Evolutionary conservation across 2,888 invertebrate genomes (phyloP).

Genomic region (Coleophora flavipennella): DNA sequence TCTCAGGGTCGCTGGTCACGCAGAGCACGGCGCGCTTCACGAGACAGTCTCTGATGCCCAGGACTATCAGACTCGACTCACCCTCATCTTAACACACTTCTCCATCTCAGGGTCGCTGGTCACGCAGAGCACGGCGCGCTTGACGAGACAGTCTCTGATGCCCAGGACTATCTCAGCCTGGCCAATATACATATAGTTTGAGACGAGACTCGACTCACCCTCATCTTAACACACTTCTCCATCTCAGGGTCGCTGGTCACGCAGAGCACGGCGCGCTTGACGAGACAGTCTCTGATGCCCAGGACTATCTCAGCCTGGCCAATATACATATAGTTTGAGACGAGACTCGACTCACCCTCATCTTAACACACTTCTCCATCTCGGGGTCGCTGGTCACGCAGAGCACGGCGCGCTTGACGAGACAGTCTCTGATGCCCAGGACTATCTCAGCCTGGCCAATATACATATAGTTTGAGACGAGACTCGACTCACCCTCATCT

Average conservation of each 20-base stretch:
- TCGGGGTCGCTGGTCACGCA: constrained; percentile 95
- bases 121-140: constrained; percentile 89
- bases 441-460: constrained; percentile 79
- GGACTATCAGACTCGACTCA: constrained; percentile 78
- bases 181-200: no score
- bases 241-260: constrained; percentile 93
- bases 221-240: constrained; percentile 93
- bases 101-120: constrained; percentile 91
- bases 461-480: no score
- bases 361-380: constrained; percentile 91
- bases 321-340: no score
- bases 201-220: no score
- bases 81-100: constrained; percentile 94
- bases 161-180: constrained; percentile 79
- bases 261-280: constrained; percentile 88
- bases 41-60: constrained; percentile 86
- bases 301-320: constrained; percentile 78
- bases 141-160: constrained; percentile 87
- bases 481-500: constrained; percentile 90
- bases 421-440: constrained; percentile 84
- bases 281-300: constrained; percentile 86
- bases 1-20: constrained; percentile 91
- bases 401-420: constrained; percentile 85
- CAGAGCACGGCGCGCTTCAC: constrained; percentile 89
- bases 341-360: constrained; percentile 88